Evolutionary conservation across 2,888 invertebrate species (phyloP).

Genomic region (Teinopalpus imperialis): DNA sequence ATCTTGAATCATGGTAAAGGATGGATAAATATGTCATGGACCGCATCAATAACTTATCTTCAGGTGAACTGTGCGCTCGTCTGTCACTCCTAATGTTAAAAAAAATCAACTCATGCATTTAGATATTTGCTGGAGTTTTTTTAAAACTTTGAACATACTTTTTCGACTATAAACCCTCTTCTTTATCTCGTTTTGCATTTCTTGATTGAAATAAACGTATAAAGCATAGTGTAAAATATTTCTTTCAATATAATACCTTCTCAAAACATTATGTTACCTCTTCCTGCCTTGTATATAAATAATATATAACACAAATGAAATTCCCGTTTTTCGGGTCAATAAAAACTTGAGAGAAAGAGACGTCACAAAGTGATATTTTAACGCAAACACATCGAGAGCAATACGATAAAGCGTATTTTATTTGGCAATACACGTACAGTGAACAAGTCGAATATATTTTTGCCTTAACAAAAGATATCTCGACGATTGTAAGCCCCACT

Average conservation of each 20-base stretch:
- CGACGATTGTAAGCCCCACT: conserved; percentile 34
- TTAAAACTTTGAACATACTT: too few relatives aligned
- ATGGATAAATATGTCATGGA: too few relatives aligned
- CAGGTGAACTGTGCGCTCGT: too few relatives aligned
- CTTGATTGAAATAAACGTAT: too few relatives aligned
- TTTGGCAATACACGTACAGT: conserved; percentile 3
- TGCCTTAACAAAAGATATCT: conserved; percentile 21
- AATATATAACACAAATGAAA: background rate
- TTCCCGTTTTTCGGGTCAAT: background rate
- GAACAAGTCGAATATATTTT: conserved; percentile 15
- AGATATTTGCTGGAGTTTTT: too few relatives aligned
- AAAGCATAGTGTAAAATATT: too few relatives aligned
- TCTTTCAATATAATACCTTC: background rate
- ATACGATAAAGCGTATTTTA: conserved; percentile 18
- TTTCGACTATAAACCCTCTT: too few relatives aligned
- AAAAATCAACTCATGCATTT: too few relatives aligned
- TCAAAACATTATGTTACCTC: background rate
- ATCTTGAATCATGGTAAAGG: too few relatives aligned
- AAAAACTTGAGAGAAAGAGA: conserved; percentile 1
- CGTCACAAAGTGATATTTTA: conserved; percentile 10
- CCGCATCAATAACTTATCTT: too few relatives aligned
- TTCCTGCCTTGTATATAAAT: background rate
- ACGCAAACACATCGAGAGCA: conserved; percentile 8
- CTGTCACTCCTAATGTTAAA: too few relatives aligned
- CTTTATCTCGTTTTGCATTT: too few relatives aligned